Conservation (phyloP, 2,113 vertebrate species). For the Cottus gobio region DNA sequence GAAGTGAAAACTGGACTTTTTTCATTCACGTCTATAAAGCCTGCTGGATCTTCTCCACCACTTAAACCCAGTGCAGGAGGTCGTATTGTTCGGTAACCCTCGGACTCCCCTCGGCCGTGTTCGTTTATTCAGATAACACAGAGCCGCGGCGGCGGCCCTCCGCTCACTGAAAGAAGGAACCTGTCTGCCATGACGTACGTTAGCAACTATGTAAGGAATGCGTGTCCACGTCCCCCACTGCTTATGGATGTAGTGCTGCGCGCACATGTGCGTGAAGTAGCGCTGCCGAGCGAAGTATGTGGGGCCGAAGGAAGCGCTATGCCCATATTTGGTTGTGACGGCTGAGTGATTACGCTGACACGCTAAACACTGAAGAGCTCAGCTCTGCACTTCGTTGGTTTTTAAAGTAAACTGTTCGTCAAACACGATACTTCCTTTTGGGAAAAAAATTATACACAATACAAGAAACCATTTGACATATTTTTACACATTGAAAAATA, state of each 20-base stretch:
- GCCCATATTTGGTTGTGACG: conserved; percentile 66
- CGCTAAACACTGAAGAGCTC: conserved; percentile 9
- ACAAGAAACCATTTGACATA: neutral
- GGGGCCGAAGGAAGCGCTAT: conserved; percentile 63
- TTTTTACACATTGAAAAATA: neutral
- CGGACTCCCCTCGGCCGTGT: too few relatives aligned
- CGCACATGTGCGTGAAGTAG: conserved; percentile 21
- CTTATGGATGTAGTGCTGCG: neutral
- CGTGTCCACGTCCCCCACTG: conserved; percentile 28
- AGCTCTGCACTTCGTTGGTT: neutral
- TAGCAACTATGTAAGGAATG: conserved; percentile 71
- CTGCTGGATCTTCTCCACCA: too few relatives aligned
- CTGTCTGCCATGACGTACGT: conserved; percentile 61
- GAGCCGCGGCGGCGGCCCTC: neutral
- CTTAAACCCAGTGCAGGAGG: too few relatives aligned
- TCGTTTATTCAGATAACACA: neutral
- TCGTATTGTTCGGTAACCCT: too few relatives aligned
- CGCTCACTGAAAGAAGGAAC: conserved; percentile 38
- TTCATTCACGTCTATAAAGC: too few relatives aligned
- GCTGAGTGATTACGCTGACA: conserved; percentile 40
- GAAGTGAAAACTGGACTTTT: too few relatives aligned
- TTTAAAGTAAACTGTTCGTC: neutral
- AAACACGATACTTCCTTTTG: neutral
- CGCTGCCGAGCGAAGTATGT: conserved; percentile 31
- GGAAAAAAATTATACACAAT: neutral